Base-by-base conservation (phyloP, 2,888 invertebrate species). In the Patella pellucida region DNA sequence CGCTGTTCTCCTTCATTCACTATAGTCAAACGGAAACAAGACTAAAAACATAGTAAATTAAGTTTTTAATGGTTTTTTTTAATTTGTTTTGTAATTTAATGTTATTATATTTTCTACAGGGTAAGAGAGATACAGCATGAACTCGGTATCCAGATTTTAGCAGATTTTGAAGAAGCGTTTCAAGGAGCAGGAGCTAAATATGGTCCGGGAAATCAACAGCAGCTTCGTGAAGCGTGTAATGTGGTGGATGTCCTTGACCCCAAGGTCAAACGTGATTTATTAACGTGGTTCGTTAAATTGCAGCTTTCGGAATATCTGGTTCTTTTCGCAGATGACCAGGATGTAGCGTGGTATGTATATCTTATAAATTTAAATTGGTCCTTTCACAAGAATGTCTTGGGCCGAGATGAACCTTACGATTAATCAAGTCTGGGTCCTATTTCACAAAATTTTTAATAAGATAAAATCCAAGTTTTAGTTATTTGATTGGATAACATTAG, bases 271-370 rank as follows among this genome's bases (percentile, higher is more conserved):
- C 93, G 91, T 85, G 97, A 97, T 72, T 92, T 98, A 72, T 92
- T 98, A 1, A 93, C 94, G 79, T 99, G 98, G 98, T 97, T 98
- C 91, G 94, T 97, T 9, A 93, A 93, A 69, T 92, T 94, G 71
- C 97, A 98, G 88, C 91, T 97, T 56, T 94, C 96, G 91, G 99
- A 99, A 90, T 99, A 99, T 91, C 93, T 94, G 73, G 97, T 98
- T 86, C 92, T 99, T 76, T 99, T 98, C 92, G 95, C 97, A 73
- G 95, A 96, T 85, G 96, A 96, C 87, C 98, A 99, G 91, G 98
- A 99, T 90, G 95, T 92, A 80, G 69, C 41, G 3, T 51, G 41
- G 69, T 51, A 50, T 14, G 69, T 51, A 27, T 23, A 15, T 68
- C 68, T 14, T 52, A 27, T 23, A 4, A 19, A 7, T n/a, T n/a